phyloP scores from a whole-genome alignment of 2,113 vertebrate species.

The Anguilla rostrata region DNA sequence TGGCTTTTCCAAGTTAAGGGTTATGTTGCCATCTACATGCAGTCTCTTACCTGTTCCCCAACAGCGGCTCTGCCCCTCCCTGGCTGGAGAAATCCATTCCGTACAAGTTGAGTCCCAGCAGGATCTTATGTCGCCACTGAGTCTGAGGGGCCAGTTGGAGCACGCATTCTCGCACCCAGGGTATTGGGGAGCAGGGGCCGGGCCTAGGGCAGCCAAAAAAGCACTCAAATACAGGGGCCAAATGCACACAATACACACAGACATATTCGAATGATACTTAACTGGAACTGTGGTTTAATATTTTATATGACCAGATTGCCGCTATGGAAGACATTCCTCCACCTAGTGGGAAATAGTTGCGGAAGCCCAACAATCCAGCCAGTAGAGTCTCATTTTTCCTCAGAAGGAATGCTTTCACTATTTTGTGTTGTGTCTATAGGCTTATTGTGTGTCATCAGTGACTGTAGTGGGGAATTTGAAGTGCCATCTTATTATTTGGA shows the following conservation, averaged over 20 bases:
- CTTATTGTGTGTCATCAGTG: too few relatives aligned
- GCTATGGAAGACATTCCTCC: too few relatives aligned
- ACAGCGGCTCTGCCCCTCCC: constrained; percentile 77
- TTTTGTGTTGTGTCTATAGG: too few relatives aligned
- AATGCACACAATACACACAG: neutral
- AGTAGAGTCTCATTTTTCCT: too few relatives aligned
- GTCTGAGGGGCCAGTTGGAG: constrained; percentile 81
- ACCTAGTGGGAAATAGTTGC: too few relatives aligned
- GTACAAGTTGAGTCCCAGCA: constrained; percentile 90
- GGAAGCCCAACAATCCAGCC: too few relatives aligned
- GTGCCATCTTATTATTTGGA: too few relatives aligned
- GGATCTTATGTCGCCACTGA: constrained; percentile 89
- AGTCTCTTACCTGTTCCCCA: constrained; percentile 76
- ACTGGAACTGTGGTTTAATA: neutral
- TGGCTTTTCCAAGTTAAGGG: too few relatives aligned
- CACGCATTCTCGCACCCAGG: constrained; percentile 89
- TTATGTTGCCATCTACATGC: neutral
- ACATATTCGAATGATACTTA: neutral
- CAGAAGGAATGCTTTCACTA: too few relatives aligned
- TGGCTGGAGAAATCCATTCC: constrained; percentile 84
- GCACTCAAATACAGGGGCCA: neutral
- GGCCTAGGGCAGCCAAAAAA: constrained; percentile 63
- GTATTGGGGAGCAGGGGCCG: constrained; percentile 85
- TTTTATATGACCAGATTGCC: neutral
- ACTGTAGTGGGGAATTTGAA: too few relatives aligned